Conservation (phyloP, 1,140 invertebrate genomes). For the Aradophagus sp. region DNA sequence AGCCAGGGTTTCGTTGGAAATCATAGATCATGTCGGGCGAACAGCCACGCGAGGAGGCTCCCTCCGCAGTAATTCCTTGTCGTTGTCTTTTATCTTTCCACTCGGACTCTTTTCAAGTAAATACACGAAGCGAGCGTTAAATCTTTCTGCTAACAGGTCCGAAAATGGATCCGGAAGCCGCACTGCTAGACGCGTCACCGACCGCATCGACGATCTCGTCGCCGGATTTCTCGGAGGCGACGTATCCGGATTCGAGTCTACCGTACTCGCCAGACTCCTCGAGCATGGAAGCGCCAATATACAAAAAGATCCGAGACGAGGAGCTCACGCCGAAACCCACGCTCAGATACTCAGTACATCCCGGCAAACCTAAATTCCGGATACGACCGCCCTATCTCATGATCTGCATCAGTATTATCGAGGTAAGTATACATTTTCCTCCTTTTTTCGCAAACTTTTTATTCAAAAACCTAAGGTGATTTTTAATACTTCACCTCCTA, state of each 20-base stretch:
- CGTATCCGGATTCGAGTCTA: constrained; percentile 60
- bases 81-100: constrained; percentile 54
- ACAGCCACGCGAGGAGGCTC: constrained; percentile 33
- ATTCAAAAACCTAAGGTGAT: too few relatives aligned
- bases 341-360: constrained; percentile 58
- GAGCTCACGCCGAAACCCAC: constrained; percentile 61
- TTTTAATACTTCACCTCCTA: too few relatives aligned
- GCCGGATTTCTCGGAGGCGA: constrained; percentile 63
- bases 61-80: constrained; percentile 43
- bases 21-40: constrained; percentile 56
- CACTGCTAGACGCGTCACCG: constrained; percentile 68
- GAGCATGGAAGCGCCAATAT: constrained; percentile 60
- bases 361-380: constrained; percentile 68
- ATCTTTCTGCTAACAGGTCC: constrained; percentile 57
- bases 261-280: constrained; percentile 60
- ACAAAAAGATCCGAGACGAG: constrained; percentile 63
- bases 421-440: constrained; percentile 55
- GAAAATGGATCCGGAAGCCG: constrained; percentile 70
- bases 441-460: too few relatives aligned
- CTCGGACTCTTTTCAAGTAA: constrained; percentile 47
- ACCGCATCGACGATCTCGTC: constrained; percentile 69
- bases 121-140: constrained; percentile 48
- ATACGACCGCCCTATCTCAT: constrained; percentile 73
- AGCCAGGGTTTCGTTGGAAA: constrained; percentile 49
- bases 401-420: constrained; percentile 72